Evolutionary conservation across 2,113 vertebrate genomes (phyloP), one percentile per base, ranked within the genome.

Genomic region (Solea senegalensis): DNA sequence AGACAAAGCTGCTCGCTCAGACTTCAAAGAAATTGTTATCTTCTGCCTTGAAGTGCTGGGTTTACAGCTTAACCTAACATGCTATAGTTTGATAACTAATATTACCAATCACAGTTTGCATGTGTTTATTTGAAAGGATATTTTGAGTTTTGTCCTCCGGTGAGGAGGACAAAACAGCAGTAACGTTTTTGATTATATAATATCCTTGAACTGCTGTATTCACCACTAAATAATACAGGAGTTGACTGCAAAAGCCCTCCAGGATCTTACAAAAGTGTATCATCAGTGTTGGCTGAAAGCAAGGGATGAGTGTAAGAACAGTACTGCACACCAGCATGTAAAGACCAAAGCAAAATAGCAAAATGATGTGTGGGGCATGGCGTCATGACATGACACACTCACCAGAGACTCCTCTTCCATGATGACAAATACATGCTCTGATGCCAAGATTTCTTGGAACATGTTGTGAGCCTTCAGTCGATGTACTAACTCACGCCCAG

Each of bases 401-500:
- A 27, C 44, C 5, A 0, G 7, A 26, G 28, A 39, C 56, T 62
- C 62, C 8, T 34, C 48, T 53, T 52, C 61, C 34, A 55, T 64
- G 27, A n/a, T 62, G 46, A 62, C 46, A 76, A 62, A 71, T 69
- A 58, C 39, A 54, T 58, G 43, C 49, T 2, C 10, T 14, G 14
- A 50, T 44, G 28, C 50, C 54, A 74, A 26, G 14, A 72, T 41
- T 65, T 21, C 54, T 55, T n/a, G 44, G 48, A 54, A 51, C 48
- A 1, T 21, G 12, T 28, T 58, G 10, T 54, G 1, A 34, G 45
- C 40, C 34, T n/a, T 49, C 9, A 15, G 34, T 57, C 66, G 44
- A 59, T 26, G 8, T 8, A 4, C 65, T 49, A 34, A 44, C 72
- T 54, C 69, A 82, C 52, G 63, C 62, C 54, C 61, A 40, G 56